Conservation (phyloP, 2,113 vertebrate genomes). For the Ploceus nigricollis region DNA sequence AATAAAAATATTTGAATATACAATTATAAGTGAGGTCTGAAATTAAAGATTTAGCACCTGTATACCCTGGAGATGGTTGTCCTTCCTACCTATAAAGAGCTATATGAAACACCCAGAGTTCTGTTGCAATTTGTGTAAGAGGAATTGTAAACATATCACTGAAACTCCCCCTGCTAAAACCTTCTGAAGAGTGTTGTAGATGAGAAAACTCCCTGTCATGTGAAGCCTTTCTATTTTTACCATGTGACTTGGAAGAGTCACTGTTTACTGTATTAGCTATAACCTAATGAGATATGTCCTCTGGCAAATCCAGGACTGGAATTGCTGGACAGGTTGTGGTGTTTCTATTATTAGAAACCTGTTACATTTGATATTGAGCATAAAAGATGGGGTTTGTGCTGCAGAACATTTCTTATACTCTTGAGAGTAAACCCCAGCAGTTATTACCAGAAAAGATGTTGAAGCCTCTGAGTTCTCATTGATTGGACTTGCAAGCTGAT, state of each 20-base stretch:
- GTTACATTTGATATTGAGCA: background rate
- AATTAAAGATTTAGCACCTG: background rate
- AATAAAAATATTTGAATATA: background rate
- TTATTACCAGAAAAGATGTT: background rate
- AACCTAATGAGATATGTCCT: background rate
- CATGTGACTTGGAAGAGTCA: background rate
- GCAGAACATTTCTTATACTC: background rate
- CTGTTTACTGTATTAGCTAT: background rate
- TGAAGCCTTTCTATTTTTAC: background rate
- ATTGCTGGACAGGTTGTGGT: background rate
- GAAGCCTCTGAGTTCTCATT: background rate
- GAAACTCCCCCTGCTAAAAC: background rate
- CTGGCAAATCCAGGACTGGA: background rate
- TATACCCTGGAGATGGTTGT: background rate
- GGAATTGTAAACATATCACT: background rate
- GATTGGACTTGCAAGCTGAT: background rate
- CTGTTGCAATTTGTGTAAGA: background rate
- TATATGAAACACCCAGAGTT: background rate
- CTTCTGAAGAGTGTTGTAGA: background rate
- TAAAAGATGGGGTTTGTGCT: background rate
- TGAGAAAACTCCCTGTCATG: background rate
- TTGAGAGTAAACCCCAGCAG: background rate
- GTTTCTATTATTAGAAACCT: slow-evolving; percentile 33
- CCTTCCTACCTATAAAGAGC: background rate
- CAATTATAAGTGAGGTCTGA: background rate